A percentile compares a stretch with the other conserved stretches of the same genome.
Conservation (phyloP, 2,797 vertebrate species). For the Hippocampus kuda region DNA sequence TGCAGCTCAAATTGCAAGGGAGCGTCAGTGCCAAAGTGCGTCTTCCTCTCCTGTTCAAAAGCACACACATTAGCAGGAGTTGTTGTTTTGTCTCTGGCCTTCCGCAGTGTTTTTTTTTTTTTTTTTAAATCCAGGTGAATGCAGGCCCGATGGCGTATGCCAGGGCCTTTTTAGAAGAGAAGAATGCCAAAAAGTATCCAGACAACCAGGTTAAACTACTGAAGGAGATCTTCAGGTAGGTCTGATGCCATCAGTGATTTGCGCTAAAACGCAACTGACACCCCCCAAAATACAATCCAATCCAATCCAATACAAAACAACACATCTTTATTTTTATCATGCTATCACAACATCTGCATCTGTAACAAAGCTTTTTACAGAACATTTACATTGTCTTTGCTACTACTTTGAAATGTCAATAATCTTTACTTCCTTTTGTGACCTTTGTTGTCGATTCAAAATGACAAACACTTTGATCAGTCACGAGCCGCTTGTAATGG, state of each 20-base stretch:
- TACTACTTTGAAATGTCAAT: no score
- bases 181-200: conserved; percentile 94
- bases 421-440: no score
- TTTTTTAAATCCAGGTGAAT: conserved; percentile 72
- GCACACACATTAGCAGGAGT: not conserved
- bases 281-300: no score
- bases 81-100: conserved; percentile 5
- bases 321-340: no score
- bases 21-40: conserved; percentile 93
- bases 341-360: no score
- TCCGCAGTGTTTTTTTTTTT: not conserved
- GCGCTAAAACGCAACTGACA: no score
- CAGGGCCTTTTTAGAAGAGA: conserved; percentile 91
- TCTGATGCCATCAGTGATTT: not conserved
- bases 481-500: no score
- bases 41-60: not conserved
- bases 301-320: no score
- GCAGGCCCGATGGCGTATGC: conserved; percentile 98
- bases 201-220: conserved; percentile 97
- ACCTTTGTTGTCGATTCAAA: no score
- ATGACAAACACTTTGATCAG: no score
- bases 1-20: conserved; percentile 95
- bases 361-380: no score
- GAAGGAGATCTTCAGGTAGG: conserved; percentile 96
- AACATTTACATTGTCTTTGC: no score